These are phyloP conservation scores for Pseudochromis fuscus DNA, from an alignment of 2,797 vertebrate species.

Conservation along the genomic window DNA sequence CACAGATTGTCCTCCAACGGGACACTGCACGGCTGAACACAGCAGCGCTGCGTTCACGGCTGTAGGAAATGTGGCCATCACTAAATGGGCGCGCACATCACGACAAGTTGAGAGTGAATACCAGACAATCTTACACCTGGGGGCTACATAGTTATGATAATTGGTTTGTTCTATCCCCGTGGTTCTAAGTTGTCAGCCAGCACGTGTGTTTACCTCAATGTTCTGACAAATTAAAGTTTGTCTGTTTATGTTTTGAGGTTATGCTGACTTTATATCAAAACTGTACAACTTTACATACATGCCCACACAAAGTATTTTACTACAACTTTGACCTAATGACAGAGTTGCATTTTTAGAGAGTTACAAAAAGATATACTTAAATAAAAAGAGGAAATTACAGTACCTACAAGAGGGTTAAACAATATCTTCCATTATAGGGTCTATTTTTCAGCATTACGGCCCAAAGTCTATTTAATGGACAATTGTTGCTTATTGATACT, in stretches of 20 bases:
- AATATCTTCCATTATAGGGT: neutral
- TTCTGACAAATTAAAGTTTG: neutral
- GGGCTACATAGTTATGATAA: neutral
- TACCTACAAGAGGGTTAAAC: neutral
- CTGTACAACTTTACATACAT: neutral
- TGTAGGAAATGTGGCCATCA: conserved; percentile 32
- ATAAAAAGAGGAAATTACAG: neutral
- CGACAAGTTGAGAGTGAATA: no score
- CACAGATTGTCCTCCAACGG: conserved; percentile 73
- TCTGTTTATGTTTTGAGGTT: conserved; percentile 1
- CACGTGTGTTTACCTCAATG: neutral
- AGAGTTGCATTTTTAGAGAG: neutral
- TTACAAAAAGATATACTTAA: neutral
- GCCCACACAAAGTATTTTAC: neutral
- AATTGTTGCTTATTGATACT: neutral
- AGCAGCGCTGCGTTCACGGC: conserved; percentile 60
- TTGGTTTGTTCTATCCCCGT: no score
- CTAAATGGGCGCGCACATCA: neutral
- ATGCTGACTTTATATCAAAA: neutral
- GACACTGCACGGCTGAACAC: conserved; percentile 63
- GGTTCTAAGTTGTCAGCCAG: no score
- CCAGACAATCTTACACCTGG: neutral
- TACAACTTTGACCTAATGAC: no score
- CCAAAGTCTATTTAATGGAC: neutral
- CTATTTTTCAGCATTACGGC: neutral